Evolutionary conservation across 2,113 vertebrate species (phyloP).

Genomic region (Syngnathus scovelli): DNA sequence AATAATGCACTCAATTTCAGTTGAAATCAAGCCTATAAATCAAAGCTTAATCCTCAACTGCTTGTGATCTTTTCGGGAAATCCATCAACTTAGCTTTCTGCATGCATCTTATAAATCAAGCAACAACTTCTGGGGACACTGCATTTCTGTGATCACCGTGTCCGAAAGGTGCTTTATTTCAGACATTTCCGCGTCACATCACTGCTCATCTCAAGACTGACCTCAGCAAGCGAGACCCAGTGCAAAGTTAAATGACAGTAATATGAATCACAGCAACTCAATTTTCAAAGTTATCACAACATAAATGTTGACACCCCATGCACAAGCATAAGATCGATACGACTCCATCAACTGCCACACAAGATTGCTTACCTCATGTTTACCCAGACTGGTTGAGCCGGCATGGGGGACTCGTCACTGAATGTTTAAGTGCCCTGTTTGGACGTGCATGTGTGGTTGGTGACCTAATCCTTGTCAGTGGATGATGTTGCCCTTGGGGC

Average conservation of each 20-base stretch:
- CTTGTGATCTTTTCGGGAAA: not conserved
- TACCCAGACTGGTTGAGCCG: conserved; percentile 25
- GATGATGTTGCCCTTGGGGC: conserved; percentile 55
- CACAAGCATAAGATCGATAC: not conserved
- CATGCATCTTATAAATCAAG: not conserved
- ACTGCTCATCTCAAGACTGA: not conserved
- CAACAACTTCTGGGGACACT: not conserved
- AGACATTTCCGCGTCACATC: not conserved
- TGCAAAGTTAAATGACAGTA: not conserved
- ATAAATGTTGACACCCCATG: not conserved
- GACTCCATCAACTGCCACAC: conserved; percentile 5
- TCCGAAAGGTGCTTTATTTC: not conserved
- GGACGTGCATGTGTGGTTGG: conserved; percentile 27
- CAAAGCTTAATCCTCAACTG: not conserved
- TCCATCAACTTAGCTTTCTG: not conserved
- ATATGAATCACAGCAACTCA: not conserved
- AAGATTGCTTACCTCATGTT: not conserved
- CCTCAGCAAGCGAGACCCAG: not conserved
- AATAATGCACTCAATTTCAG: not conserved
- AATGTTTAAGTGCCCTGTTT: conserved; percentile 59
- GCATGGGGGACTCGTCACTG: conserved; percentile 57
- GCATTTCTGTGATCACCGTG: not conserved
- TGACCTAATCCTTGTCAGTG: conserved; percentile 49
- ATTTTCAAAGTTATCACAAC: conserved; percentile 2
- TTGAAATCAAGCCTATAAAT: not conserved